Conservation (phyloP, 2,113 vertebrate species). For the Numida meleagris region DNA sequence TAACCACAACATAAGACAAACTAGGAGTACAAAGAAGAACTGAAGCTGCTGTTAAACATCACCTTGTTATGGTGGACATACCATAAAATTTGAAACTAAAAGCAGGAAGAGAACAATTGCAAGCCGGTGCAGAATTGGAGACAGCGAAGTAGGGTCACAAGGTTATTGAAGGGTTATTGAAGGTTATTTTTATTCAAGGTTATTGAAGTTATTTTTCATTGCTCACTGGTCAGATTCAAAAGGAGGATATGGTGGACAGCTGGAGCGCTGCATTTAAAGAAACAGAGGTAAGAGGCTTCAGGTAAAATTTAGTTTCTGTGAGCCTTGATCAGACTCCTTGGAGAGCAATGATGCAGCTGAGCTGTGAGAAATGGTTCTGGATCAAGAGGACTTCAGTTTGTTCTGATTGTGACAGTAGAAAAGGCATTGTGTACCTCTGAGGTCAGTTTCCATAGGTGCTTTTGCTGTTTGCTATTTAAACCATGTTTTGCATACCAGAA, state of each 20-base stretch:
- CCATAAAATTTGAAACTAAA: background rate
- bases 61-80: background rate
- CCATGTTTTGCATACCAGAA: background rate
- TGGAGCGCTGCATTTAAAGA: background rate
- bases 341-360: background rate
- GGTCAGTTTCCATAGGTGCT: background rate
- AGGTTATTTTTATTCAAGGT: no score
- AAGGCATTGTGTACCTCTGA: background rate
- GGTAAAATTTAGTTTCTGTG: background rate
- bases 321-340: background rate
- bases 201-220: background rate
- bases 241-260: background rate
- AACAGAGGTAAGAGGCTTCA: background rate
- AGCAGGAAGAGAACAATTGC: background rate
- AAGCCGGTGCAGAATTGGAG: background rate
- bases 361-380: background rate
- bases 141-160: background rate
- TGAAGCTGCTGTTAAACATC: background rate
- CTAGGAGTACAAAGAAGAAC: background rate
- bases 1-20: background rate
- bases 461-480: background rate
- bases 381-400: background rate
- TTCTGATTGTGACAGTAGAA: background rate
- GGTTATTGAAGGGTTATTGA: background rate
- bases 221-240: background rate